Evolutionary conservation across 2,113 vertebrate genomes (phyloP).

Genomic region (Corvus hawaiiensis): DNA sequence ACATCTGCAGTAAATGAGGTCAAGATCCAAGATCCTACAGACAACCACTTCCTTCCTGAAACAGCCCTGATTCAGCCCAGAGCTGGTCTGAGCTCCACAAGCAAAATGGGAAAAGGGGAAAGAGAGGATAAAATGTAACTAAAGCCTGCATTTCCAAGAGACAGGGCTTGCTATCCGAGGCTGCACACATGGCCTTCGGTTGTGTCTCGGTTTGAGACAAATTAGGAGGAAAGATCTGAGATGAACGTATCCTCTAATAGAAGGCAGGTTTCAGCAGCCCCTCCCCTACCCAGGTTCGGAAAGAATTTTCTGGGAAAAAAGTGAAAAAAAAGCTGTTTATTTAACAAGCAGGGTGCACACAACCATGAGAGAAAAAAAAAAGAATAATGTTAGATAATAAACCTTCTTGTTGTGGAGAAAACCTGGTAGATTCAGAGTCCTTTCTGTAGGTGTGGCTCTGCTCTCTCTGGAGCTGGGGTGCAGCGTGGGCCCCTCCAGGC

Average conservation of each 20-base stretch:
- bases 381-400: not conserved
- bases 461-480: not conserved
- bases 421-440: not conserved
- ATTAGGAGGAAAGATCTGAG: not conserved
- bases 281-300: not conserved
- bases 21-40: slow-evolving; percentile 45
- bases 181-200: not conserved
- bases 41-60: slow-evolving; percentile 39
- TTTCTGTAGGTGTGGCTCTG: not conserved
- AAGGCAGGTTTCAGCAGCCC: not conserved
- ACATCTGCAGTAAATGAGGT: slow-evolving; percentile 49
- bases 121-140: not conserved
- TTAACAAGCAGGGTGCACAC: not conserved
- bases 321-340: not conserved
- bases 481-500: too few species aligned
- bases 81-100: not conserved
- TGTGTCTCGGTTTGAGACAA: not conserved
- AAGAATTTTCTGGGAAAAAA: not conserved
- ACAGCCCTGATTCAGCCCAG: not conserved
- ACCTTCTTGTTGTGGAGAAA: not conserved
- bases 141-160: not conserved
- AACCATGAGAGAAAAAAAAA: not conserved
- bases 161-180: not conserved
- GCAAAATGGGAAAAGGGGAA: not conserved
- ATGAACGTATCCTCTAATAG: not conserved